Evolutionary conservation across 2,888 invertebrate species (phyloP).

Genomic region (Leucania comma): DNA sequence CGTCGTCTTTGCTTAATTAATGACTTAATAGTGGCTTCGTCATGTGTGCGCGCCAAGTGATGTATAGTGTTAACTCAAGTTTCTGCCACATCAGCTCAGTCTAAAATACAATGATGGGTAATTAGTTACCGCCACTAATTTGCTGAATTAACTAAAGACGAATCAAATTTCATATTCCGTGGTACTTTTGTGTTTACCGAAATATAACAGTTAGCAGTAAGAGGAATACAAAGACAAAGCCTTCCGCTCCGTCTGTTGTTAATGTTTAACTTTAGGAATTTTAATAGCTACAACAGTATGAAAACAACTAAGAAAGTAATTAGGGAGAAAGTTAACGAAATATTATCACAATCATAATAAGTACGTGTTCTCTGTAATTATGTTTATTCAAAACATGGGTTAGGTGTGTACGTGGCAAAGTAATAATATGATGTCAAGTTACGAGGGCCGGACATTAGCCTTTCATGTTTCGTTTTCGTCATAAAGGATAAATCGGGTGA

Average conservation of each 20-base stretch:
- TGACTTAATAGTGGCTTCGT: slow-evolving; percentile 82
- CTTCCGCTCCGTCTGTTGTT: slow-evolving; percentile 45
- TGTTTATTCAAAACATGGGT: slow-evolving; percentile 56
- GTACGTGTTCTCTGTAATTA: slow-evolving; percentile 53
- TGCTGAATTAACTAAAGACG: slow-evolving; percentile 47
- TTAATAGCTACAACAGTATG: slow-evolving; percentile 56
- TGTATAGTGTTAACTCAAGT: slow-evolving; percentile 71
- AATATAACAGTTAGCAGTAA: slow-evolving; percentile 37
- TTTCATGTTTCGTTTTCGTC: slow-evolving; percentile 54
- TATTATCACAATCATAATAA: slow-evolving; percentile 57
- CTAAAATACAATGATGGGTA: slow-evolving; percentile 64
- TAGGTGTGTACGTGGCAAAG: slow-evolving; percentile 24
- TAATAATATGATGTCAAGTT: slow-evolving; percentile 48
- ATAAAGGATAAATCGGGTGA: slow-evolving; percentile 49
- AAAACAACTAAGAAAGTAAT: slow-evolving; percentile 61
- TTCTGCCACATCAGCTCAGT: slow-evolving; percentile 61
- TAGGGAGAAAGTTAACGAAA: slow-evolving; percentile 57
- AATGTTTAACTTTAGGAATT: slow-evolving; percentile 62
- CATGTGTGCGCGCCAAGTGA: slow-evolving; percentile 73
- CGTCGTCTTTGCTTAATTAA: slow-evolving; percentile 78
- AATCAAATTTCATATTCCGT: slow-evolving; percentile 52
- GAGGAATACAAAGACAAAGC: slow-evolving; percentile 52
- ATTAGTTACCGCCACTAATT: slow-evolving; percentile 59
- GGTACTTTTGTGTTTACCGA: slow-evolving; percentile 42
- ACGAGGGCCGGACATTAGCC: slow-evolving; percentile 50